These are phyloP conservation scores for Characodon lateralis DNA, from an alignment of 2,797 vertebrate genomes.

Conservation along the genomic window DNA sequence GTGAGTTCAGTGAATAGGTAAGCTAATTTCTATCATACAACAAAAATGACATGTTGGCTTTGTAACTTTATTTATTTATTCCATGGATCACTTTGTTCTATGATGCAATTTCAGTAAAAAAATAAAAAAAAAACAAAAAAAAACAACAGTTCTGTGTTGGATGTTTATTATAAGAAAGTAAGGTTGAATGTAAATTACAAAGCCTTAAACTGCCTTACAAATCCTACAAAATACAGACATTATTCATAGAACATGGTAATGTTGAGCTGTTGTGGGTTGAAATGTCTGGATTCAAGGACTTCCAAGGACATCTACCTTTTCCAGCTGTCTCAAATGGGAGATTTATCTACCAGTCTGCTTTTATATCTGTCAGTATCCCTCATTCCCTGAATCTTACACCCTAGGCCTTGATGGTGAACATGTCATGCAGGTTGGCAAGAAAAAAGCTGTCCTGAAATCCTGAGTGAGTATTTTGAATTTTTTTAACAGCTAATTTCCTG, in stretches of 20 bases:
- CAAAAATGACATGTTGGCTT: neutral
- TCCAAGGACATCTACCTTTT: constrained; percentile 59
- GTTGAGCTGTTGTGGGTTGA: neutral
- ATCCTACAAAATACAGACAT: neutral
- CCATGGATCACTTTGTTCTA: too few relatives aligned
- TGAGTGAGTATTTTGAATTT: constrained; percentile 38
- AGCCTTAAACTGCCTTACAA: neutral
- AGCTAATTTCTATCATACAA: neutral
- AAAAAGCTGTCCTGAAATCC: constrained; percentile 43
- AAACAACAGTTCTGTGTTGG: neutral
- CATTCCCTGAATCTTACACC: constrained; percentile 52
- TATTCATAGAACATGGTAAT: neutral
- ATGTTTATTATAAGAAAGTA: neutral
- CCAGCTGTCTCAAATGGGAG: constrained; percentile 52
- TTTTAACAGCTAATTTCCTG: constrained; percentile 26
- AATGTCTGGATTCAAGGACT: constrained; percentile 45
- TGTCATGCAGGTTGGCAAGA: constrained; percentile 55
- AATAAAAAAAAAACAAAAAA: too few relatives aligned
- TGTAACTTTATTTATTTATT: neutral
- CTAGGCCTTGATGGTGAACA: constrained; percentile 48
- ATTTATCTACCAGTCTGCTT: constrained; percentile 49
- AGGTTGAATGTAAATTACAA: neutral
- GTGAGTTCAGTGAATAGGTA: neutral
- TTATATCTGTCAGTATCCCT: constrained; percentile 47
- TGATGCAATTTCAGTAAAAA: neutral